Conservation (phyloP, 2,797 vertebrate genomes). For the Oreonectes daqikongensis region DNA sequence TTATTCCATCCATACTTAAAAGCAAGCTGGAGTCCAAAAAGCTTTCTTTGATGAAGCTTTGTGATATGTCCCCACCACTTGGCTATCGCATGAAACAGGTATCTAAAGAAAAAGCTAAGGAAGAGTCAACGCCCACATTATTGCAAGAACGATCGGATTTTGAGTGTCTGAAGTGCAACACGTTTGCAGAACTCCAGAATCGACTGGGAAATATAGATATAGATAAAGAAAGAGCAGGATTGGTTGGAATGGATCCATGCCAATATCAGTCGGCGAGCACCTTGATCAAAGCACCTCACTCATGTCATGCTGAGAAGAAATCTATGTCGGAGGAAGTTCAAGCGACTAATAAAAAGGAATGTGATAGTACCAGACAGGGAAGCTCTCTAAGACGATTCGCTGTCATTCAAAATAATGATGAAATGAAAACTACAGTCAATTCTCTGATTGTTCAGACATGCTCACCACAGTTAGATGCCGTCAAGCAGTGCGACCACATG, state of each 20-base stretch:
- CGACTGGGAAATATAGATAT: constrained; percentile 90
- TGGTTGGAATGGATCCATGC: constrained; percentile 68
- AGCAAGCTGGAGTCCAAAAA: constrained; percentile 68
- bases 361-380: constrained; percentile 10
- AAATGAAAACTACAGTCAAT: constrained; percentile 16
- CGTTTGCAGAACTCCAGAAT: constrained; percentile 96
- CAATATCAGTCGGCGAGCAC: constrained; percentile 75
- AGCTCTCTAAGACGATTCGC: constrained; percentile 11
- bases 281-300: constrained; percentile 63
- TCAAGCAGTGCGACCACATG: constrained; percentile 15
- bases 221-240: constrained; percentile 77
- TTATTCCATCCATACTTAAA: constrained; percentile 92
- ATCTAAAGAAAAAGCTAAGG: constrained; percentile 62
- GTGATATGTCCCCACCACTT: constrained; percentile 72
- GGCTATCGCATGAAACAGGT: constrained; percentile 72
- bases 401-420: constrained; percentile 17
- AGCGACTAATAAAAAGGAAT: constrained; percentile 30
- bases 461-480: constrained; percentile 10
- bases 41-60: constrained; percentile 47
- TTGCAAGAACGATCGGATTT: constrained; percentile 74
- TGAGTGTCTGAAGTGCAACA: constrained; percentile 96
- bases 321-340: constrained; percentile 21
- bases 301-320: constrained; percentile 55
- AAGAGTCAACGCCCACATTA: constrained; percentile 56
- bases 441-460: constrained; percentile 9